Conservation (phyloP, 53 echinoderm and acorn worm genomes). For the Henricia sp. region DNA sequence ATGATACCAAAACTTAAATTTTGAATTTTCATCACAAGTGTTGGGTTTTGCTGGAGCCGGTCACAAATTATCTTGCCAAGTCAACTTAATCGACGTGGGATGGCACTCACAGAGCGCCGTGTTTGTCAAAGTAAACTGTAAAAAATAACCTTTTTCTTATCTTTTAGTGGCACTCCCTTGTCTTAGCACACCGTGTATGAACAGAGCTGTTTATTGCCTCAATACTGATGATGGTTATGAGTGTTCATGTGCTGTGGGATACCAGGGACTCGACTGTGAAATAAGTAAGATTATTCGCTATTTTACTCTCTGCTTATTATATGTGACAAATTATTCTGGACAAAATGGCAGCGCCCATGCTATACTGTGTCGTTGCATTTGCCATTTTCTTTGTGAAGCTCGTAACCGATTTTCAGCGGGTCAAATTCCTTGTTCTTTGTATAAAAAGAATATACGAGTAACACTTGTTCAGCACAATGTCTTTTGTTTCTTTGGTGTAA, state of each 20-base stretch:
- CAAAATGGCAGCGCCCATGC: no score
- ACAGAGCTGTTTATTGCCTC: conserved; percentile 20
- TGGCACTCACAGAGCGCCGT: not conserved
- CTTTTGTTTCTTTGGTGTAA: no score
- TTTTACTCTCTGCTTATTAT: not conserved
- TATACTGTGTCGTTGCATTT: not conserved
- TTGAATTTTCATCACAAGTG: no score
- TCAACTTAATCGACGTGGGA: no score
- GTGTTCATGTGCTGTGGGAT: conserved; percentile 46
- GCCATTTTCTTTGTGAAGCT: not conserved
- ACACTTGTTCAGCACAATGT: no score
- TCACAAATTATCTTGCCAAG: not conserved
- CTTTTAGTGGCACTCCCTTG: conserved; percentile 32
- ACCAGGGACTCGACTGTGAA: conserved; percentile 35
- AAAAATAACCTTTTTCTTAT: not conserved
- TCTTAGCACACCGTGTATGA: conserved; percentile 47
- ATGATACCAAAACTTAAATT: no score
- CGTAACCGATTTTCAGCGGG: no score
- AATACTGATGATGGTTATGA: conserved; percentile 32
- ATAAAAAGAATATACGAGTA: no score
- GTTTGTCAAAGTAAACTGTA: not conserved
- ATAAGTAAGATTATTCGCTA: conserved; percentile 33
- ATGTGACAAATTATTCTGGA: not conserved
- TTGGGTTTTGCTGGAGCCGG: no score
- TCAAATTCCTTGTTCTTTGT: no score